Conservation (phyloP, 2,888 invertebrate species). For the Thecocarcelia acutangulata region DNA sequence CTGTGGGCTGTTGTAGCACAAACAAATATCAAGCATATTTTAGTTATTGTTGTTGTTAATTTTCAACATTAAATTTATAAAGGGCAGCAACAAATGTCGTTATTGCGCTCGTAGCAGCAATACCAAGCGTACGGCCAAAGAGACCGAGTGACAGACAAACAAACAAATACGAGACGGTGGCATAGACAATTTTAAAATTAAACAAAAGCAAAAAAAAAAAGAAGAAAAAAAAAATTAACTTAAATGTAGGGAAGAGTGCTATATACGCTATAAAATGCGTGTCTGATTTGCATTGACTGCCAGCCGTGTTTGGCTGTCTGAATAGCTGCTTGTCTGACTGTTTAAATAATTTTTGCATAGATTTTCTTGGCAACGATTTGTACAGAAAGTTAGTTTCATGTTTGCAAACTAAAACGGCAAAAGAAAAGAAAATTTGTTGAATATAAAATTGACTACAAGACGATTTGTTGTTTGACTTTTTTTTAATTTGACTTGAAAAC, state of each 20-base stretch:
- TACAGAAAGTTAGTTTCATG: constrained; percentile 34
- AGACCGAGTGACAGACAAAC: not conserved
- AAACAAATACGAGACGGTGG: constrained; percentile 3
- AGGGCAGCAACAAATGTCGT: constrained; percentile 66
- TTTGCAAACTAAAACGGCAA: not conserved
- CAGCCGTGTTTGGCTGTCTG: constrained; percentile 34
- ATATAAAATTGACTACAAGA: constrained; percentile 49
- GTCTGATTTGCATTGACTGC: constrained; percentile 47
- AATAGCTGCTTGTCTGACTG: constrained; percentile 19
- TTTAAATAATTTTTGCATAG: constrained; percentile 49
- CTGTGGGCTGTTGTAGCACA: constrained; percentile 33
- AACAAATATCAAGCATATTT: not conserved
- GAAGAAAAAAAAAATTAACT: constrained; percentile 5
- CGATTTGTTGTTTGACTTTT: constrained; percentile 58
- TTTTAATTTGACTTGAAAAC: constrained; percentile 65
- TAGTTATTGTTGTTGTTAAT: constrained; percentile 21
- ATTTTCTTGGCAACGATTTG: constrained; percentile 36
- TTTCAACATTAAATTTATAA: constrained; percentile 50
- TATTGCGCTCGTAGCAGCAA: constrained; percentile 1
- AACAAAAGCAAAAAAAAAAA: not conserved
- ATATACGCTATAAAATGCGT: constrained; percentile 36
- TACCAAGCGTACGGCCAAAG: not conserved
- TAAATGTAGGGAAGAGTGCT: not conserved
- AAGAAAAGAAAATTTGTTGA: constrained; percentile 28
- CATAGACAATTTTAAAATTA: constrained; percentile 30